These are phyloP conservation scores for Microtus pennsylvanicus DNA, from an alignment of 2,113 vertebrate genomes.

Conservation along the genomic window DNA sequence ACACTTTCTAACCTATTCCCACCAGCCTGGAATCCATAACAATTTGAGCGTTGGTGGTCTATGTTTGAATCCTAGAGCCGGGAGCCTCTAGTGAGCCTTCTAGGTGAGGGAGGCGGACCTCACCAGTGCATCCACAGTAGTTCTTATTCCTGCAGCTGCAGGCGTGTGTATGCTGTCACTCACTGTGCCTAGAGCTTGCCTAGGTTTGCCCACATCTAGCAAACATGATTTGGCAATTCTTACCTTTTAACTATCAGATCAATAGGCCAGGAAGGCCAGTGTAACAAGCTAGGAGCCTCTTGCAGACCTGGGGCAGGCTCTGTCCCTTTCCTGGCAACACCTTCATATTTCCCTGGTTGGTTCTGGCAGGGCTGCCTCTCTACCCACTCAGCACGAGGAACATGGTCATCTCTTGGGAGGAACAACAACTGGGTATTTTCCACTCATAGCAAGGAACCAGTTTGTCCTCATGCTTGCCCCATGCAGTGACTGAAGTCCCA, in stretches of 20 bases:
- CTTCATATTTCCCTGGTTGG: neutral
- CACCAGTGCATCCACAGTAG: accelerated
- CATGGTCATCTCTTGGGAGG: neutral
- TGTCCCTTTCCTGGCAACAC: neutral
- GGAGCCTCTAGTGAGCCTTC: neutral
- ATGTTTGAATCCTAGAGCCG: neutral
- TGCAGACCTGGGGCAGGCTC: neutral
- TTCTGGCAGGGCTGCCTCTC: neutral
- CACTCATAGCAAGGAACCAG: neutral
- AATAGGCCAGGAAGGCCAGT: neutral
- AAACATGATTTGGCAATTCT: neutral
- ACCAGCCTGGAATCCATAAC: neutral
- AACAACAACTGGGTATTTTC: neutral
- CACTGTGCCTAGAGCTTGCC: neutral
- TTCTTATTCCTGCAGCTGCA: neutral
- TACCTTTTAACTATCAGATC: neutral
- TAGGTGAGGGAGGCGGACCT: neutral
- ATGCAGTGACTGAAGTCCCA: neutral
- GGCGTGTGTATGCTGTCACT: neutral
- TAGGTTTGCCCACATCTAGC: neutral
- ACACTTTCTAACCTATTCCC: neutral
- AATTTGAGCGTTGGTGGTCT: neutral
- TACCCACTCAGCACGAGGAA: neutral
- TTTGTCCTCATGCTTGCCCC: neutral
- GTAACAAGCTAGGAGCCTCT: neutral